Evolutionary conservation across 2,797 vertebrate species (phyloP), one percentile per base, ranked within the genome.

Genomic region (Chrosomus eos): DNA sequence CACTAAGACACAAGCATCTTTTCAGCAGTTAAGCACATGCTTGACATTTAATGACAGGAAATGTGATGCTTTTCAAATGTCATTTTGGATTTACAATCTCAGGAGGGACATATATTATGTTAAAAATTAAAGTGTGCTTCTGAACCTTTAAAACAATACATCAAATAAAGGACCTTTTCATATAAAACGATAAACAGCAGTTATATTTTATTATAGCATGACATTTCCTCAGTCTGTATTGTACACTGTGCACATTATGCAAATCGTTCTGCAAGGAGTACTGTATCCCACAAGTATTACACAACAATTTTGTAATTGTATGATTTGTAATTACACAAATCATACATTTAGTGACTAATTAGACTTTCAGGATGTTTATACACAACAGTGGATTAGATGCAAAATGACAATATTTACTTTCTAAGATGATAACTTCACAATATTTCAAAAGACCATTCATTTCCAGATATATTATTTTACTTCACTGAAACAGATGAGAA

Each of bases 41-140:
- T 81, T 53, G 28, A 43, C 51, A 43, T 81, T 71, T 81, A 81
- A 72, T 71, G 80, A 13, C n/a, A 43, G 80, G 10, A 81, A 71
- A 81, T 81, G 4, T 21, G 13, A 71, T 70, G n/a, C 31, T 71
- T 68, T 26, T 71, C 80, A 43, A 71, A 58, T 43, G 33, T 10
- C 67, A 71, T 71, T 81, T 58, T 58, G 48, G 48, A 55, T 58
- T 80, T 70, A 70, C 4, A 38, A 31, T 71, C 51, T 71, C 23
- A 81, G 26, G n/a, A 5, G 19, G 80, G 11, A 43, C 31, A 7
- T 43, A 58, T 21, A 64, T 45, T 8, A 51, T 48, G 9, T 6
- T 67, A 36, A n/a, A 81, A 60, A 45, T 10, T 14, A 23, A 28
- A 28, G 40, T 10, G 38, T 45, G 16, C 28, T 60, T 55, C 10